phyloP scores from a whole-genome alignment of 2,113 vertebrate genomes.

The Pedionomus torquatus region DNA sequence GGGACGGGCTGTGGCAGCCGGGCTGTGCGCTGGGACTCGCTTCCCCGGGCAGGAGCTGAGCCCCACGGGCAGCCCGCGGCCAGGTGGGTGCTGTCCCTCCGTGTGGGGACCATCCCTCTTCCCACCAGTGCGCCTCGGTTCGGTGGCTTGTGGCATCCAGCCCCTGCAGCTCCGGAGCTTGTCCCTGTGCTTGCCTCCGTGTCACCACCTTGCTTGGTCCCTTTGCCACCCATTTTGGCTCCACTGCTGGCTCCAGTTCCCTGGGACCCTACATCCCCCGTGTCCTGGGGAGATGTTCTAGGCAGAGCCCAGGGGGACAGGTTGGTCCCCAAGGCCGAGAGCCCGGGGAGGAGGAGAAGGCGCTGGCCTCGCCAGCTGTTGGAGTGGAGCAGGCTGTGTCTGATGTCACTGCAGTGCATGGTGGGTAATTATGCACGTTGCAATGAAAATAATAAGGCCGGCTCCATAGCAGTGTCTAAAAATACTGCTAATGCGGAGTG shows the following conservation, averaged over 20 bases:
- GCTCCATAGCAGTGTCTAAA: conserved; percentile 61
- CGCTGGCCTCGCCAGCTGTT: background rate
- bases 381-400: conserved; percentile 45
- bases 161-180: background rate
- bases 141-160: too few relatives aligned
- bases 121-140: rapidly evolving
- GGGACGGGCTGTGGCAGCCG: background rate
- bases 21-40: background rate
- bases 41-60: background rate
- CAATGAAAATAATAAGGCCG: conserved; percentile 70
- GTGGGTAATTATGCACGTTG: conserved; percentile 68
- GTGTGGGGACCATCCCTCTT: rapidly evolving
- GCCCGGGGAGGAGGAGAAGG: background rate
- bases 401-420: conserved; percentile 65
- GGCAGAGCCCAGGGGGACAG: background rate
- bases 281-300: background rate
- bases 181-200: background rate
- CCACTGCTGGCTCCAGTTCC: rapidly evolving
- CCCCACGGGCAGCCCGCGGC: background rate
- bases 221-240: background rate
- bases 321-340: background rate
- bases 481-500: conserved; percentile 60
- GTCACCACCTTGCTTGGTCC: rapidly evolving
- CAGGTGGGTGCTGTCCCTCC: background rate
- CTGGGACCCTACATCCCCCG: rapidly evolving